A percentile compares a stretch with the other conserved stretches of the same genome.
Evolutionary conservation across 2,888 invertebrate genomes (phyloP).

Genomic region (Pyrgus malvae): DNA sequence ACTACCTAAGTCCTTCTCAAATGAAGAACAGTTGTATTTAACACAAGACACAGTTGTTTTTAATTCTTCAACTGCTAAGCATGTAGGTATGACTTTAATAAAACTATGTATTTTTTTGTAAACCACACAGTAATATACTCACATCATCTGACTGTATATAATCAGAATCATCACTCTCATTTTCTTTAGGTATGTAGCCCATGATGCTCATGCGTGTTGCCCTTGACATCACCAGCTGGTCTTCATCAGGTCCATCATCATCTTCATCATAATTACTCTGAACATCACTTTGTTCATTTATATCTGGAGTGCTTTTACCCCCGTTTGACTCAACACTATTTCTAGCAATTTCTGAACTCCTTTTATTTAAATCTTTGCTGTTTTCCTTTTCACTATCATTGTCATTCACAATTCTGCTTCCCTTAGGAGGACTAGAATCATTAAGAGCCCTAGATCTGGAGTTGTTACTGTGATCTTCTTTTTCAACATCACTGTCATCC

Average conservation of each 20-base stretch:
- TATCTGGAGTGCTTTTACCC: too few relatives aligned
- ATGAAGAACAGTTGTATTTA: too few relatives aligned
- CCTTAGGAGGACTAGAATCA: too few relatives aligned
- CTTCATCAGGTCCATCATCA: slow-evolving; percentile 49
- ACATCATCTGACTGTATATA: slow-evolving; percentile 74
- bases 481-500: slow-evolving; percentile 21
- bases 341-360: not conserved
- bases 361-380: not conserved
- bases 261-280: slow-evolving; percentile 5
- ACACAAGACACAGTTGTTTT: too few relatives aligned
- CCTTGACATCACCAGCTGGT: slow-evolving; percentile 69
- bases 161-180: slow-evolving; percentile 68
- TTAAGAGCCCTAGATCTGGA: slow-evolving; percentile 15
- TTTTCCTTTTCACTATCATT: not conserved
- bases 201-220: slow-evolving; percentile 77
- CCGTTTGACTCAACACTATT: too few relatives aligned
- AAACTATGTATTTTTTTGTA: too few relatives aligned
- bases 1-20: too few relatives aligned
- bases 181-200: slow-evolving; percentile 64
- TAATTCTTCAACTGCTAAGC: too few relatives aligned
- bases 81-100: too few relatives aligned
- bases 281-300: not conserved
- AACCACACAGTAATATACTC: slow-evolving; percentile 39
- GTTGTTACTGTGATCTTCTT: slow-evolving; percentile 27
- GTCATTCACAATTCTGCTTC: too few relatives aligned